Percentiles rank a stretch among this genome's conserved stretches.
These are phyloP conservation scores for Rhopilema esculentum DNA, from an alignment of 30 jellyfish, hydroid and myxozoan genomes.

Conservation along the genomic window DNA sequence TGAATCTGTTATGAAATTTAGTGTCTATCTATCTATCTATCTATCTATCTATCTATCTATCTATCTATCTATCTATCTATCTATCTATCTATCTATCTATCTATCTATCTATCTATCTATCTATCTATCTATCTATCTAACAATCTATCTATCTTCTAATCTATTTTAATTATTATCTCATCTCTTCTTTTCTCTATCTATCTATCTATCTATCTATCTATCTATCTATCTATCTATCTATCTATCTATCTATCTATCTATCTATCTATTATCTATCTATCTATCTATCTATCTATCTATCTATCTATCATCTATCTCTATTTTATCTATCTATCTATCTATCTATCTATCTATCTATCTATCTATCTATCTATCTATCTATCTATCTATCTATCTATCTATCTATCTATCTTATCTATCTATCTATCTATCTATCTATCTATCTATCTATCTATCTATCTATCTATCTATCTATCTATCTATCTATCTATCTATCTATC, in stretches of 20 bases:
- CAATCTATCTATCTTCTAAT: background rate
- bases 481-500: no score
- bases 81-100: slow-evolving; percentile 2
- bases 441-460: no score
- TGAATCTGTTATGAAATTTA: no score
- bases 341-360: no score
- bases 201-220: slow-evolving; percentile 2
- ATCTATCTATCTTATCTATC: no score
- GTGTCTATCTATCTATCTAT: background rate
- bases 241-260: slow-evolving; percentile 2
- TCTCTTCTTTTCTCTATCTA: background rate
- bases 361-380: no score
- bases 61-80: slow-evolving; percentile 2
- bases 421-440: no score
- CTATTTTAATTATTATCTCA: no score
- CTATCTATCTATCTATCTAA: background rate
- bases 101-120: slow-evolving; percentile 2
- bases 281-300: slow-evolving; percentile 2
- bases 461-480: no score
- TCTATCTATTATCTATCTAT: no score
- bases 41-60: slow-evolving; percentile 2
- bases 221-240: slow-evolving; percentile 2
- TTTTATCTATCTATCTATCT: no score
- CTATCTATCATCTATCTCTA: background rate
- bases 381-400: no score